Percentiles rank a stretch among this genome's conserved stretches.
Evolutionary conservation across 1,140 invertebrate genomes (phyloP).

Genomic region (Drosophila lini): DNA sequence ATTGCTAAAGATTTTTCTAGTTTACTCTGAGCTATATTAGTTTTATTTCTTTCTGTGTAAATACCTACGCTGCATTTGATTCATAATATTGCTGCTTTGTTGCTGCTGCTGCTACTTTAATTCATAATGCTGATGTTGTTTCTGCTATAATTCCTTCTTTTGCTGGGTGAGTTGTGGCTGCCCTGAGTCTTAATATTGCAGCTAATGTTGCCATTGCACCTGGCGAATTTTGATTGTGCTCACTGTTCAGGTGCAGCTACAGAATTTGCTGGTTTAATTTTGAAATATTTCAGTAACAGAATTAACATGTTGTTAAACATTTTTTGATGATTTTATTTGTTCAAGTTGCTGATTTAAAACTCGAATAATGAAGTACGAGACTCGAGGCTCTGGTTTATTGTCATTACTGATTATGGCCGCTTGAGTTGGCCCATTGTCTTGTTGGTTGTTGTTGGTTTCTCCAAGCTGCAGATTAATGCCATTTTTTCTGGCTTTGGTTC

Average conservation of each 20-base stretch:
- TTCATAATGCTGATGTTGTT: slow-evolving; percentile 11
- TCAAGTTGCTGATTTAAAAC: background rate
- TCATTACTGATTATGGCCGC: background rate
- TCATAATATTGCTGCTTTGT: slow-evolving; percentile 34
- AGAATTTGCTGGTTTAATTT: slow-evolving; percentile 7
- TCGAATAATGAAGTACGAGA: background rate
- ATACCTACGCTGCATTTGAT: slow-evolving; percentile 29
- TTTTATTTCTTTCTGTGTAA: slow-evolving; percentile 2
- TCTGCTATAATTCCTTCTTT: slow-evolving; percentile 17
- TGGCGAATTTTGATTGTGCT: slow-evolving; percentile 19
- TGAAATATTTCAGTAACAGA: background rate
- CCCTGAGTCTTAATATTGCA: slow-evolving; percentile 34
- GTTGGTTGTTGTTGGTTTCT: background rate
- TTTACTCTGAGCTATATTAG: background rate
- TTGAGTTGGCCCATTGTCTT: background rate
- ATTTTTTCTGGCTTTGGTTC: background rate
- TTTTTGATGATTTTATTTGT: background rate
- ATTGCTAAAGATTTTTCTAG: background rate
- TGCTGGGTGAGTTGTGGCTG: slow-evolving; percentile 12
- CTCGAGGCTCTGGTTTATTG: background rate
- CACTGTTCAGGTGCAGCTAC: background rate
- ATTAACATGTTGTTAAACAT: background rate
- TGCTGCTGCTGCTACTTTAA: slow-evolving; percentile 17
- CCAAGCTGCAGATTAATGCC: slow-evolving; percentile 19
- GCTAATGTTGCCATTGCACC: slow-evolving; percentile 30